Evolutionary conservation across 2,888 invertebrate species (phyloP).

Genomic region (Taphrorychus bicolor): DNA sequence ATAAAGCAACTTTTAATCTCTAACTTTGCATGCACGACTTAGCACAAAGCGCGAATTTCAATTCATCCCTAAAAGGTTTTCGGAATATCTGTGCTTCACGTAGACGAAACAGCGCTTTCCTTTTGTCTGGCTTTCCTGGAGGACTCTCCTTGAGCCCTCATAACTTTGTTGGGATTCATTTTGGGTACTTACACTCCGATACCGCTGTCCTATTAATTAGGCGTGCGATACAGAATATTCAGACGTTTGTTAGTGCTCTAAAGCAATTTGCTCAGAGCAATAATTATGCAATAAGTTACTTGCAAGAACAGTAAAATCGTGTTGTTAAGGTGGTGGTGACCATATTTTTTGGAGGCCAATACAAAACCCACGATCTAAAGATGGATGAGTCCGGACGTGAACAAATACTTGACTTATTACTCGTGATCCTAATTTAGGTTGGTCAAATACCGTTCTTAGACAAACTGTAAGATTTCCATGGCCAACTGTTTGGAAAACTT

Average conservation of each 20-base stretch:
- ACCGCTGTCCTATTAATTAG: not conserved
- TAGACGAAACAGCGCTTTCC: not conserved
- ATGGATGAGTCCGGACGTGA: no score
- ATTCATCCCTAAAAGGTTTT: constrained; percentile 3
- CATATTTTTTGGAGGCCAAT: no score
- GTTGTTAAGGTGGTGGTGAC: no score
- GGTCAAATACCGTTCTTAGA: no score
- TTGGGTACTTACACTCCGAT: not conserved
- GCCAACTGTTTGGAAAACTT: no score
- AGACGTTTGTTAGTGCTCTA: not conserved
- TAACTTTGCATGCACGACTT: constrained; percentile 8
- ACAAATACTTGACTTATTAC: no score
- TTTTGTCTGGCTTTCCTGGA: not conserved
- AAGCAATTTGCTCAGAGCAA: not conserved
- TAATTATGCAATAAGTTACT: not conserved
- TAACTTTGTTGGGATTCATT: not conserved
- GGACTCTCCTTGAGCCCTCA: not conserved
- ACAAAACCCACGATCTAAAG: no score
- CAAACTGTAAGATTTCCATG: no score
- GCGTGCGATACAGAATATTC: not conserved
- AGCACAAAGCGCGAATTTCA: not conserved
- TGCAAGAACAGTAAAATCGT: not conserved
- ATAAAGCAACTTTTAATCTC: constrained; percentile 2
- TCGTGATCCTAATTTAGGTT: no score
- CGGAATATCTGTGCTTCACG: not conserved